Base-by-base conservation (phyloP, 2,797 vertebrate species). In the Chloroceryle inda region DNA sequence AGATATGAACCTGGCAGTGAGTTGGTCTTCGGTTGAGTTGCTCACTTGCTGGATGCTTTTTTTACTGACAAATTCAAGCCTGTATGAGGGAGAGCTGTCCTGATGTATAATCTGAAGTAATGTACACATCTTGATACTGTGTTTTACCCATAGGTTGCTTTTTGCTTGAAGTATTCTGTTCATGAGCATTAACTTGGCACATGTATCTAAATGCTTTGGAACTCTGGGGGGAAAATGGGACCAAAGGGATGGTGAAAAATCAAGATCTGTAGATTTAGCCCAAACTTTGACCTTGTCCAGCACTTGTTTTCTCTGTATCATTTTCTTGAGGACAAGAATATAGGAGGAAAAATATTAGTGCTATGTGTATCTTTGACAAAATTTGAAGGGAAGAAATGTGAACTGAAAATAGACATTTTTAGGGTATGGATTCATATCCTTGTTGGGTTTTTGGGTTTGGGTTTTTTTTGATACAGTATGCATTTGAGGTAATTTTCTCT, bases 401-500 rank as follows among this genome's bases (percentile, higher is more conserved):
- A 92, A 42, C 38, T 67, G 40, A 83, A 50, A 61, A 75, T 20
- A 27, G 76, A 24, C 40, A 3, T 74, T 92, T 53, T 58, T 74
- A 72, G 45, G 22, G 5, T 74, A 18, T 62, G 50, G 67, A 89
- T 85, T 38, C 13, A 17, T 62, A 69, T 37, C n/a, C 42, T 26
- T 47, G 38, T 74, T 73, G 21, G 45, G 5, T 22, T 21, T 20
- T 45, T 15, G 38, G 38, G 13, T 40, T 40, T 40, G 40, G 38
- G 12, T 11, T 5, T 62, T 68, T 61, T 85, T 92, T 53, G 1
- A 19, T 64, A 75, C 37, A 24, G 58, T 29, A 17, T 89, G 37
- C 22, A 27, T 73, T 79, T 89, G 45, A 87, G 40, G 26, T 95
- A 82, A 52, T 80, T 87, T 92, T 63, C 22, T 67, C 19, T 92